Percentiles rank a stretch among this genome's conserved stretches.
Conservation (phyloP, 2,113 vertebrate genomes). For the Numenius arquata region DNA sequence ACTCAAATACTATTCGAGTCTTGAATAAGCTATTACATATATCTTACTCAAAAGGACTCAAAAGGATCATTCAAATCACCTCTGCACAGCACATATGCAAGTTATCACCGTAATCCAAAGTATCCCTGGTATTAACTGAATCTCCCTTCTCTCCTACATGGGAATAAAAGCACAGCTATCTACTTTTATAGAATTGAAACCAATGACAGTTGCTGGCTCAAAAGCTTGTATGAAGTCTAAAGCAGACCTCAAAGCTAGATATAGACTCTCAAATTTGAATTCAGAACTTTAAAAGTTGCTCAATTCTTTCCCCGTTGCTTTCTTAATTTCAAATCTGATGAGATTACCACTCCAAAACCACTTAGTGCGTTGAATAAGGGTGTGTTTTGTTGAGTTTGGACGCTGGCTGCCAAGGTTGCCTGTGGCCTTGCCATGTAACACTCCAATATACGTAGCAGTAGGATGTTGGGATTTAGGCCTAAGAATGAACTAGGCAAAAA, state of each 20-base stretch:
- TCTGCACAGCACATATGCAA: background rate
- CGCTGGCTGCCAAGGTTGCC: background rate
- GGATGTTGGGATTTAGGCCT: background rate
- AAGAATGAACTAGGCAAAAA: background rate
- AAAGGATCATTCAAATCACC: background rate
- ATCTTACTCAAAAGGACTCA: background rate
- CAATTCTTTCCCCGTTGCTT: background rate
- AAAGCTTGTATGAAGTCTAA: background rate
- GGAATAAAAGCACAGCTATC: background rate
- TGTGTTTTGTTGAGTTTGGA: background rate
- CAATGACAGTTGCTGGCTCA: background rate
- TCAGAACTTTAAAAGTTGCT: background rate
- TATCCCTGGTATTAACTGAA: background rate
- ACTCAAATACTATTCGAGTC: background rate
- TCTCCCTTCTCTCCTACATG: background rate
- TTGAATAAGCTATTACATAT: background rate
- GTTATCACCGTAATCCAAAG: background rate
- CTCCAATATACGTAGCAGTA: background rate
- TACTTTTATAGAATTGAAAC: background rate
- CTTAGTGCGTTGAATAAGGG: background rate
- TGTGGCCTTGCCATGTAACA: background rate
- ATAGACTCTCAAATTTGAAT: background rate
- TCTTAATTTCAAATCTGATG: background rate
- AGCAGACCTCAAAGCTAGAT: background rate
- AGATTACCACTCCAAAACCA: background rate